Evolutionary conservation across 1,140 invertebrate species (phyloP), one percentile per base, ranked within the genome.

Genomic region (Colletes latitarsis): DNA sequence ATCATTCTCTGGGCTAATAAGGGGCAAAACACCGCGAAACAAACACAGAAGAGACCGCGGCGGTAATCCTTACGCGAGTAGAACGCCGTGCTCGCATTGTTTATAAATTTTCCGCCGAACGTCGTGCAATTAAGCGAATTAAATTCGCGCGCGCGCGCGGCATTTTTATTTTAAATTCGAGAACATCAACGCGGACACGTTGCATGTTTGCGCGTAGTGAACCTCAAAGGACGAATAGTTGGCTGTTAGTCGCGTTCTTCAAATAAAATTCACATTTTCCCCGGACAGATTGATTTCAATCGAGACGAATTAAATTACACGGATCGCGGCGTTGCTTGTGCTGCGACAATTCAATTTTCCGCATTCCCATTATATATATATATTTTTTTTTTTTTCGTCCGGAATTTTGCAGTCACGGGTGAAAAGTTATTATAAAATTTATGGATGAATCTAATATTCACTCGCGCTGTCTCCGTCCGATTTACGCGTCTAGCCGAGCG

Each of bases 1-100:
- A 85, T 85, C 60, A 77, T 82, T 77, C 66, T 77, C 52, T 64
- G 67, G 43, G 77, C 66, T 85, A 82, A 77, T 62, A 53, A 78
- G 83, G 77, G 57, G 58, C 60, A 46, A 77, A 68, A 12, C 70
- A 69, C 58, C 41, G 83, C 39, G 60, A 53, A 63, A 67, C 73
- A 81, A 84, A 73, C 77, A 71, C 49, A 10, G 55, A 71, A 73
- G 58, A 62, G 10, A 10, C 9, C 12, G 67, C 12, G 49, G 10
- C 49, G 52, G 49, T 78, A 72, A 78, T 78, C 60, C 76, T 62
- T 30, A 30, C 30, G 30, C 17, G 30, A 8, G 21, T 0, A 15
- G 14, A 55, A 5, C n/a, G 14, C 19, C 21, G 10, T 53, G 21
- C 39, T 63, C 62, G 57, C 43, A 41, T n/a, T 53, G 68, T 63